phyloP scores from a whole-genome alignment of 2,888 invertebrate species.

The Papilio elwesi region DNA sequence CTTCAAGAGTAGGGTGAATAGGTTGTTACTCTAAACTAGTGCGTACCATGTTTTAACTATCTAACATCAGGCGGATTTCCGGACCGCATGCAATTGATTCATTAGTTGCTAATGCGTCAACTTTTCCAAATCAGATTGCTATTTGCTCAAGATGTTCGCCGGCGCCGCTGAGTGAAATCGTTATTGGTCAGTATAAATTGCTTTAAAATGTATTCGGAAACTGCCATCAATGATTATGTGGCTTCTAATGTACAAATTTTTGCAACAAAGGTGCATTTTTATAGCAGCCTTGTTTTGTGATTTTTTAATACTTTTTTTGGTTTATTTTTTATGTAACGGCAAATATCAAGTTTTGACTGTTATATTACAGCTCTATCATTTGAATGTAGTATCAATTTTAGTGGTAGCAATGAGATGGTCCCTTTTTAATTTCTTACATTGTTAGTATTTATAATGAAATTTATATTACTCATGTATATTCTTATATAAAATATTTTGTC shows the following conservation, averaged over 20 bases:
- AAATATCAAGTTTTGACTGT: not conserved
- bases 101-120: no score
- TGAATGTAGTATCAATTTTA: not conserved
- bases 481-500: slow-evolving; percentile 5
- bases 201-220: not conserved
- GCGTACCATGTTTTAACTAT: no score
- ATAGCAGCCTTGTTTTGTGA: slow-evolving; percentile 14
- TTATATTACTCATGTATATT: slow-evolving; percentile 1
- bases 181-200: not conserved
- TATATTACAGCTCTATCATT: slow-evolving; percentile 3
- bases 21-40: no score
- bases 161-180: no score
- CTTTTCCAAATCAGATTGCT: no score
- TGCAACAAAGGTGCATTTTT: slow-evolving; percentile 25
- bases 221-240: not conserved
- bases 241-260: slow-evolving; percentile 26
- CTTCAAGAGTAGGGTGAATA: no score
- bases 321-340: not conserved
- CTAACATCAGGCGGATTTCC: no score
- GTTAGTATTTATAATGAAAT: slow-evolving; percentile 37
- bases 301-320: not conserved
- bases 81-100: no score
- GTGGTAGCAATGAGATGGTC: not conserved
- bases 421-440: slow-evolving; percentile 20
- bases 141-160: no score